These are phyloP conservation scores for Trinectes maculatus DNA, from an alignment of 2,113 vertebrate species.

Conservation along the genomic window DNA sequence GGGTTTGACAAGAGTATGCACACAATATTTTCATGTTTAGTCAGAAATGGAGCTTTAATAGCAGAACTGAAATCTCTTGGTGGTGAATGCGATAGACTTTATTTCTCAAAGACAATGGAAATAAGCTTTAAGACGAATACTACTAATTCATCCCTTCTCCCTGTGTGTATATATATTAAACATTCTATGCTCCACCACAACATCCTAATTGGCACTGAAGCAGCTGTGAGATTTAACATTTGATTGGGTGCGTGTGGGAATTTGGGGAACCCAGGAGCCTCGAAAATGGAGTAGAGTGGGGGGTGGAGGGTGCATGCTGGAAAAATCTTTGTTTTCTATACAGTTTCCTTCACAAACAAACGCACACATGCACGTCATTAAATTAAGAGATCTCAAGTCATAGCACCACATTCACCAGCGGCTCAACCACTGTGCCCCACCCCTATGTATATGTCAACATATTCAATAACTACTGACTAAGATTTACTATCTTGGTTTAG, in stretches of 20 bases:
- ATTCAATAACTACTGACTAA: constrained; percentile 3
- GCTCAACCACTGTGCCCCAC: neutral
- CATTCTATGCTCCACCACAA: constrained; percentile 42
- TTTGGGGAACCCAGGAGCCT: constrained; percentile 48
- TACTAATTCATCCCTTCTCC: constrained; percentile 26
- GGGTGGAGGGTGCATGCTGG: neutral
- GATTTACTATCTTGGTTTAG: neutral
- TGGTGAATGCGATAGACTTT: constrained; percentile 7
- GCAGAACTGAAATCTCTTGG: constrained; percentile 11
- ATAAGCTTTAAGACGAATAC: constrained; percentile 19
- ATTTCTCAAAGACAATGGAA: constrained; percentile 27
- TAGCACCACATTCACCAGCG: neutral
- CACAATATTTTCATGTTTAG: constrained; percentile 37
- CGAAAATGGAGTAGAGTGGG: constrained; percentile 5
- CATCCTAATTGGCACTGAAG: constrained; percentile 49
- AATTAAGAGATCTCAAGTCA: constrained; percentile 1
- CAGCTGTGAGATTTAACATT: constrained; percentile 53
- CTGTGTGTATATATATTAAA: constrained; percentile 25
- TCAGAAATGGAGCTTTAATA: constrained; percentile 17
- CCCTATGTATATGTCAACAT: neutral
- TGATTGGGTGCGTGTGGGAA: constrained; percentile 59
- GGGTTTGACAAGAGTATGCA: constrained; percentile 4
- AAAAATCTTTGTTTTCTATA: constrained; percentile 19
- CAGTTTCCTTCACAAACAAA: constrained; percentile 14
- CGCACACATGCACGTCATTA: constrained; percentile 31